Evolutionary conservation across 2,113 vertebrate species (phyloP).

Genomic region (Cyphomyrus discorhynchus): DNA sequence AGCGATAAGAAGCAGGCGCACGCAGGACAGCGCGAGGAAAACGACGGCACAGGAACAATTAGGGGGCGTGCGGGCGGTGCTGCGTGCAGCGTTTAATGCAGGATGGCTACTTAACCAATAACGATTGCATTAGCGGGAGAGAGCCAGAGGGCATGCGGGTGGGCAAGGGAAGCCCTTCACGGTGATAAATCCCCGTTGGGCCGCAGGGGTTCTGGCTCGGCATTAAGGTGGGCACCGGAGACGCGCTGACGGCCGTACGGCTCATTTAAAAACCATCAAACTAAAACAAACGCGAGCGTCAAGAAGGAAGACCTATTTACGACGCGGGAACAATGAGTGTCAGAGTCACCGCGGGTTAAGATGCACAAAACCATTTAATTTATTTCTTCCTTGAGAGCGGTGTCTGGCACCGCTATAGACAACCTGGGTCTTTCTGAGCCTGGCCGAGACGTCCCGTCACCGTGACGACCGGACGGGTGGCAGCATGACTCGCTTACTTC

Average conservation of each 20-base stretch:
- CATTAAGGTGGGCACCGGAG: background rate
- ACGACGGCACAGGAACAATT: constrained; percentile 46
- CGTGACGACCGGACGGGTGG: no score
- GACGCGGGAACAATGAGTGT: background rate
- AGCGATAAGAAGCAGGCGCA: constrained; percentile 71
- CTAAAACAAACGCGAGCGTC: background rate
- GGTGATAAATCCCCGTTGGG: background rate
- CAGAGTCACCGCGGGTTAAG: constrained; percentile 3
- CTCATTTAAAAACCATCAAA: background rate
- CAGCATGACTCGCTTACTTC: background rate
- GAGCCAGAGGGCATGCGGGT: background rate
- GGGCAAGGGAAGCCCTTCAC: background rate
- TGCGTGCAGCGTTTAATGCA: background rate
- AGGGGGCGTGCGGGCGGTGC: constrained; percentile 37
- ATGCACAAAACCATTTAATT: background rate
- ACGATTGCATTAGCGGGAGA: background rate
- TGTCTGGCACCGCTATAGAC: background rate
- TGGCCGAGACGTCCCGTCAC: background rate
- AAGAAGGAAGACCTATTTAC: background rate
- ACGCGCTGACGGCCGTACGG: background rate
- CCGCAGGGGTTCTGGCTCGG: background rate
- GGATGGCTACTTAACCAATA: background rate
- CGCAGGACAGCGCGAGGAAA: constrained; percentile 51
- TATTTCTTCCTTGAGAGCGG: background rate
- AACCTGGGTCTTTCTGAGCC: background rate